A percentile compares a stretch with the other conserved stretches of the same genome.
Evolutionary conservation across 2,888 invertebrate species (phyloP).

Genomic region (Ctena decussata): DNA sequence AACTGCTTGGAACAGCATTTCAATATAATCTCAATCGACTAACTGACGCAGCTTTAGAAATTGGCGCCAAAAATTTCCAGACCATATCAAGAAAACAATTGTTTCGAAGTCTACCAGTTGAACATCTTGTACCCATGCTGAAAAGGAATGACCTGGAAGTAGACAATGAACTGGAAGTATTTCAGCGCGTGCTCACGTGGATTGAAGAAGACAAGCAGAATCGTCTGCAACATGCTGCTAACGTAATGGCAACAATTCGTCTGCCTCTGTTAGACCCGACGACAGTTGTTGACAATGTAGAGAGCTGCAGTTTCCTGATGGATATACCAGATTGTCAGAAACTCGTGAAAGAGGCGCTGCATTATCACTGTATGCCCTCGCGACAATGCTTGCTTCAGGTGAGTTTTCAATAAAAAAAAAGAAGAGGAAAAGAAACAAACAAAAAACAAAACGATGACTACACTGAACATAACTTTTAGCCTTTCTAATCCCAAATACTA

Average conservation of each 20-base stretch:
- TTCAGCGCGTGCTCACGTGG: constrained; percentile 70
- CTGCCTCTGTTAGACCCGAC: constrained; percentile 75
- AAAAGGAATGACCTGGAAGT: constrained; percentile 71
- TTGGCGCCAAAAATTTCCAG: constrained; percentile 72
- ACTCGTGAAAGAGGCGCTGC: constrained; percentile 78
- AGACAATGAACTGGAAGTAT: constrained; percentile 73
- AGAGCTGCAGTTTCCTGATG: constrained; percentile 73
- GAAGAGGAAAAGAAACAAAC: too few relatives aligned
- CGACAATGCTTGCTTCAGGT: constrained; percentile 79
- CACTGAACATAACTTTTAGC: too few relatives aligned
- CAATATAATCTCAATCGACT: constrained; percentile 64
- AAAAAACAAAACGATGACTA: too few relatives aligned
- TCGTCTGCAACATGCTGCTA: constrained; percentile 64
- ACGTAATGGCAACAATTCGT: constrained; percentile 71
- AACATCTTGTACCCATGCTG: constrained; percentile 66
- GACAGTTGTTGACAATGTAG: constrained; percentile 77
- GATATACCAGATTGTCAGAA: constrained; percentile 76
- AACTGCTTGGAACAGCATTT: constrained; percentile 69
- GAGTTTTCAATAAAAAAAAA: too few relatives aligned
- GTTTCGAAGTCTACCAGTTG: constrained; percentile 69
- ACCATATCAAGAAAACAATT: constrained; percentile 57
- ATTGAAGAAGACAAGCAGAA: constrained; percentile 66
- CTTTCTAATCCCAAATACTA: background rate
- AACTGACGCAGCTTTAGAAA: constrained; percentile 61
- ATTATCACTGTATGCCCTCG: constrained; percentile 80